Evolutionary conservation across 2,113 vertebrate species (phyloP).

Genomic region (Sturnus vulgaris): DNA sequence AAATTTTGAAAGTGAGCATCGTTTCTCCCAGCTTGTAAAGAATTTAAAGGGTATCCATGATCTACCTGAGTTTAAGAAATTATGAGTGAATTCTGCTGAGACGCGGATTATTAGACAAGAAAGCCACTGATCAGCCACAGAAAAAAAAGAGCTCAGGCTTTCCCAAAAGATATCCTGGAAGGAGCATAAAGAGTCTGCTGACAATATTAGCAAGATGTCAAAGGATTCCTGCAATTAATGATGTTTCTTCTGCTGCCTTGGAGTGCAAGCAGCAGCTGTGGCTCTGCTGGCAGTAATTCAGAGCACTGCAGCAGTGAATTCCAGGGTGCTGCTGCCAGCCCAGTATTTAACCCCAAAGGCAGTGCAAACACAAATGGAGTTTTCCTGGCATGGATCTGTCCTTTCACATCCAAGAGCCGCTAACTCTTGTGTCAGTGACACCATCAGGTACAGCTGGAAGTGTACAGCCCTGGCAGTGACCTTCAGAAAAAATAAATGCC

Average conservation of each 20-base stretch:
- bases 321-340: neutral
- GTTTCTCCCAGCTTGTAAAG: neutral
- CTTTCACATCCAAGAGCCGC: neutral
- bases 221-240: neutral
- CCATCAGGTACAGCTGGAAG: neutral
- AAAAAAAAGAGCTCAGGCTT: neutral
- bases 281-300: neutral
- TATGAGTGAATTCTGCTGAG: neutral
- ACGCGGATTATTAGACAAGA: neutral
- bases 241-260: neutral
- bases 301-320: neutral
- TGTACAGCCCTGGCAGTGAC: neutral
- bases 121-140: neutral
- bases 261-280: neutral
- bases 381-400: neutral
- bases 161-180: constrained; percentile 4
- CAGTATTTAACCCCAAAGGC: neutral
- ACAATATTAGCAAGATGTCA: neutral
- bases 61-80: neutral
- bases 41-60: neutral
- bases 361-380: neutral
- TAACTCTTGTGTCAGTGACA: neutral
- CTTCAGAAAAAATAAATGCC: neutral
- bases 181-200: neutral
- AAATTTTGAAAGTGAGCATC: too few relatives aligned